These are phyloP conservation scores for Diplodus sargus DNA, from an alignment of 2,797 vertebrate genomes.

Conservation along the genomic window DNA sequence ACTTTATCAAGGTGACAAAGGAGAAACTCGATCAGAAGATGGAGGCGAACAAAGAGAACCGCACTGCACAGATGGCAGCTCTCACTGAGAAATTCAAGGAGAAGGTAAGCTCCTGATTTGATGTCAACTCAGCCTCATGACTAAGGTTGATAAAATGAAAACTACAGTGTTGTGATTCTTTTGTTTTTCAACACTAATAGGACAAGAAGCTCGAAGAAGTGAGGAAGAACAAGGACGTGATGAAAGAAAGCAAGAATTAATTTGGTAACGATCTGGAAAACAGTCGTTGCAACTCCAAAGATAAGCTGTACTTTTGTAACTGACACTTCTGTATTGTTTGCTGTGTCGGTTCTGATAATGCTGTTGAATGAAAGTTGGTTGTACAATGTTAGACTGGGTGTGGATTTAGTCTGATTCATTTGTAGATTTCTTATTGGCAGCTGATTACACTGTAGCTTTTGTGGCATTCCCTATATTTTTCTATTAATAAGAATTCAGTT, in stretches of 20 bases:
- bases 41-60: conserved; percentile 96
- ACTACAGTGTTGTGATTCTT: background rate
- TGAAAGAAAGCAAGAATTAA: conserved; percentile 83
- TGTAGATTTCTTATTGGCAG: conserved; percentile 69
- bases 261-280: conserved; percentile 33
- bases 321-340: conserved; percentile 18
- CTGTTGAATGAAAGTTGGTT: conserved; percentile 22
- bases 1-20: conserved; percentile 94
- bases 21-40: conserved; percentile 96
- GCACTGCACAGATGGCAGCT: conserved; percentile 91
- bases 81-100: conserved; percentile 95
- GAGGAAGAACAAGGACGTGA: conserved; percentile 93
- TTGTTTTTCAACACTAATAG: conserved; percentile 75
- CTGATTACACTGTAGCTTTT: conserved; percentile 63
- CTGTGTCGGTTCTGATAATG: conserved; percentile 37
- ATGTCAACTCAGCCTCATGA: background rate
- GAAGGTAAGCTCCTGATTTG: conserved; percentile 83
- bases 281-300: conserved; percentile 77
- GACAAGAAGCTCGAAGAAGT: conserved; percentile 96
- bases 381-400: conserved; percentile 33
- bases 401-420: conserved; percentile 50
- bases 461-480: conserved; percentile 63
- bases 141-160: background rate
- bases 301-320: conserved; percentile 67
- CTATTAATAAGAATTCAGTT: conserved; percentile 59